Conservation (phyloP, 2,888 invertebrate genomes). For the Acanthococcus lagerstroemiae region DNA sequence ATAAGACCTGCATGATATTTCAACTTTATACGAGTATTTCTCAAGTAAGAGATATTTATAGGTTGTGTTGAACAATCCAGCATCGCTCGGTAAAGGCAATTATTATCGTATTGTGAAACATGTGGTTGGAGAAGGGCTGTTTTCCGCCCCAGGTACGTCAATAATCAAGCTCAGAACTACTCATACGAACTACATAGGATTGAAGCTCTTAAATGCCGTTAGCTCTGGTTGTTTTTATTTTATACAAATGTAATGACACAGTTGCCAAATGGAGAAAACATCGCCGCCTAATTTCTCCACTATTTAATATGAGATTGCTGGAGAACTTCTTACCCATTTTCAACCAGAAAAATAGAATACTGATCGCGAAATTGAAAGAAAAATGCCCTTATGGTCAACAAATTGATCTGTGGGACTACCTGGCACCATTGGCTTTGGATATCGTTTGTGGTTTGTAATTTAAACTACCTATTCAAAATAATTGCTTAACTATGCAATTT, state of each 20-base stretch:
- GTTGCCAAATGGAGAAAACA: conserved; percentile 44
- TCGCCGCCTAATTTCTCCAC: conserved; percentile 45
- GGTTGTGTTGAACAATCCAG: not conserved
- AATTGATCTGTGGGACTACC: conserved; percentile 35
- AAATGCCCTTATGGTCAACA: conserved; percentile 35
- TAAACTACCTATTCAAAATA: no score
- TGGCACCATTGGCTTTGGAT: conserved; percentile 35
- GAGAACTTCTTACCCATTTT: conserved; percentile 42
- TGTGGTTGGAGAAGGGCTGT: not conserved
- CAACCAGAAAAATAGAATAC: conserved; percentile 35
- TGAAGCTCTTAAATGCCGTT: no score
- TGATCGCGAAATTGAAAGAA: conserved; percentile 41
- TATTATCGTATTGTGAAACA: not conserved
- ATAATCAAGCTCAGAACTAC: no score
- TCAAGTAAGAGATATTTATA: no score
- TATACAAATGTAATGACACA: no score
- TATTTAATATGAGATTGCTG: conserved; percentile 45
- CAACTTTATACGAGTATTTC: not conserved
- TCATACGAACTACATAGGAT: no score
- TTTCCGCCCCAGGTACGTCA: not conserved
- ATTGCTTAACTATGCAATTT: no score
- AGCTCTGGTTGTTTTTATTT: no score
- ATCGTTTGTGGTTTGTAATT: conserved; percentile 36
- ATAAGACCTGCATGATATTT: not conserved
- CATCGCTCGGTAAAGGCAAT: not conserved